Percentiles rank a stretch among this genome's conserved stretches.
Conservation (phyloP, 2,113 vertebrate species). For the Chaenogobius annularis region DNA sequence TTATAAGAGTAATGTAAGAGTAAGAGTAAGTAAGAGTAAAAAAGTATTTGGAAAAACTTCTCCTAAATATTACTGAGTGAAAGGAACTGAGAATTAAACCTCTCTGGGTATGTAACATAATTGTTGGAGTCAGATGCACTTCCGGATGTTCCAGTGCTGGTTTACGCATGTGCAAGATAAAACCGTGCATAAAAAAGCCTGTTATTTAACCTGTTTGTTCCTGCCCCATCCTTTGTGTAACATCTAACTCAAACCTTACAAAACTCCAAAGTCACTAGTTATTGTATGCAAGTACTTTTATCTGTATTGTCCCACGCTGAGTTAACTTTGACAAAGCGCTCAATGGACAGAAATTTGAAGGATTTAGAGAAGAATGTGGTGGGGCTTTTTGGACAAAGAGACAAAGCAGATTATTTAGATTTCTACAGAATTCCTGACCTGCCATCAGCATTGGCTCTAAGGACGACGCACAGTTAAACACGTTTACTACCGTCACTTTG, state of each 20-base stretch:
- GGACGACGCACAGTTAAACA: neutral
- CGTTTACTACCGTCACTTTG: neutral
- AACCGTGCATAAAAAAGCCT: neutral
- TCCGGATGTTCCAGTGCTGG: neutral
- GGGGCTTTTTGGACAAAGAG: constrained; percentile 16
- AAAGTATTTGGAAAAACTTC: too few species aligned
- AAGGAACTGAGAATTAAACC: too few species aligned
- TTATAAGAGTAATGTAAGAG: too few species aligned
- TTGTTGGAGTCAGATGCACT: too few species aligned
- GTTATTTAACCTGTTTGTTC: neutral
- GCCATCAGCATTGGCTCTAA: constrained; percentile 16
- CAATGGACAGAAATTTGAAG: neutral
- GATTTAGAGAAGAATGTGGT: constrained; percentile 32
- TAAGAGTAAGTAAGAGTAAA: too few species aligned
- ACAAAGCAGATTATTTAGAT: constrained; percentile 12
- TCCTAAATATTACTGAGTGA: too few species aligned
- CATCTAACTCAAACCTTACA: neutral
- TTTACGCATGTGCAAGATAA: neutral
- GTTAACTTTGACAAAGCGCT: neutral
- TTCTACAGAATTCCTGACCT: constrained; percentile 33
- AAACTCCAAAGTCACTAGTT: neutral
- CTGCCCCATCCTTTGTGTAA: neutral
- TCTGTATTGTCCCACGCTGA: neutral
- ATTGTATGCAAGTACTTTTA: neutral
- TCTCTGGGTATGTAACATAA: too few species aligned